Percentiles rank a stretch among this genome's conserved stretches.
phyloP scores from a whole-genome alignment of 2,113 vertebrate species.

The Seriola aureovittata region DNA sequence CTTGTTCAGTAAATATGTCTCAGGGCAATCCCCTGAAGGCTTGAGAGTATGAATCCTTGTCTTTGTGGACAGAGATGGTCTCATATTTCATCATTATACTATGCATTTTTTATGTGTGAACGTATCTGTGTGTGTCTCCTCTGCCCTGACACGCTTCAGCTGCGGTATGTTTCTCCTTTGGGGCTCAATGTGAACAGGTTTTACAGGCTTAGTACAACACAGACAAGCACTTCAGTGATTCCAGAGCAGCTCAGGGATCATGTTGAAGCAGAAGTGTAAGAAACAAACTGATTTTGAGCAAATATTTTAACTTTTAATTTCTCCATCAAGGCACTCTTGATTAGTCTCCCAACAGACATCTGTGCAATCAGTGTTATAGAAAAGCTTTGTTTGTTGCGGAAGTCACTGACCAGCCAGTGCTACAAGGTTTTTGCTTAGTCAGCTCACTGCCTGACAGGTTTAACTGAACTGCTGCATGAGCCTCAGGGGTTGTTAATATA shows the following conservation, averaged over 20 bases:
- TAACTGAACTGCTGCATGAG: conserved; percentile 24
- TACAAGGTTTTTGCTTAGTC: conserved; percentile 47
- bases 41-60: conserved; percentile 1
- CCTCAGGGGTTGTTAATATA: conserved; percentile 53
- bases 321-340: neutral
- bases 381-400: conserved; percentile 21
- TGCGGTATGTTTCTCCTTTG: conserved; percentile 28
- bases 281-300: neutral
- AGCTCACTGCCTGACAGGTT: conserved; percentile 48
- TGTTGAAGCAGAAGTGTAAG: neutral
- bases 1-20: conserved; percentile 22
- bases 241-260: conserved; percentile 1
- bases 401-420: conserved; percentile 7
- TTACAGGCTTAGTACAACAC: conserved; percentile 58
- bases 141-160: conserved; percentile 69
- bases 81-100: conserved; percentile 20
- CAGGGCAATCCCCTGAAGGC: neutral
- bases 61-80: conserved; percentile 34
- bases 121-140: conserved; percentile 22
- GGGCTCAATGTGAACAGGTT: conserved; percentile 71
- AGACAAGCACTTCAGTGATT: neutral
- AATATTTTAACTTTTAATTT: neutral
- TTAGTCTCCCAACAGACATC: neutral
- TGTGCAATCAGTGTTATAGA: neutral
- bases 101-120: neutral